Conservation (phyloP, 2,113 vertebrate genomes). For the Anarrhichthys ocellatus region DNA sequence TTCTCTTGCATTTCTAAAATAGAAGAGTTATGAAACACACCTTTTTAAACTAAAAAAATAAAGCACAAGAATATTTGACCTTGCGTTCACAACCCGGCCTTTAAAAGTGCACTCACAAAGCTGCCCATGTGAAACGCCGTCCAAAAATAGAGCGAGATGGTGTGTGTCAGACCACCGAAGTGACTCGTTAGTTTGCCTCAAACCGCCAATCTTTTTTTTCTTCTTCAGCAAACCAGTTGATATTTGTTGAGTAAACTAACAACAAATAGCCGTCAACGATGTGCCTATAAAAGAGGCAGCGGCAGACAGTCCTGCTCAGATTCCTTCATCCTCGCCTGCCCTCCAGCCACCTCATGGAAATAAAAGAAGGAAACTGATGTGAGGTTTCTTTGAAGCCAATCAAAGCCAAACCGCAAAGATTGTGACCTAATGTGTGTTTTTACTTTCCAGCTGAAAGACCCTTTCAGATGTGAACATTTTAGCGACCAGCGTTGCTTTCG, state of each 20-base stretch:
- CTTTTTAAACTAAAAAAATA: background rate
- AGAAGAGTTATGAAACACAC: background rate
- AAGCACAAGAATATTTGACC: conserved; percentile 24
- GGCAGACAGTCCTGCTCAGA: conserved; percentile 49
- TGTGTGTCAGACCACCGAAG: conserved; percentile 30
- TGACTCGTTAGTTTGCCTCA: conserved; percentile 30
- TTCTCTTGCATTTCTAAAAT: conserved; percentile 4
- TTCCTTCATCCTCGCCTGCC: conserved; percentile 56
- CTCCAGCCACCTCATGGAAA: conserved; percentile 41
- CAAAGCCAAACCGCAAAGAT: conserved; percentile 66
- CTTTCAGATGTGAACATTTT: conserved; percentile 36
- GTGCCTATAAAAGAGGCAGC: conserved; percentile 40
- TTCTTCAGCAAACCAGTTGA: conserved; percentile 34
- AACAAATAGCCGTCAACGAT: conserved; percentile 51
- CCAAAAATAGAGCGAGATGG: conserved; percentile 48
- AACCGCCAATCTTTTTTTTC: conserved; percentile 61
- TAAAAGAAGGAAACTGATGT: conserved; percentile 66
- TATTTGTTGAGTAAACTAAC: conserved; percentile 69
- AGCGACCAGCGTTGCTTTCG: conserved; percentile 19
- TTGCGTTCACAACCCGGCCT: background rate
- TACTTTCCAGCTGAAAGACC: conserved; percentile 39
- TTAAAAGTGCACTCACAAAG: conserved; percentile 39
- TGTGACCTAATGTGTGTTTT: conserved; percentile 53
- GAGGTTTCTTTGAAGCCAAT: conserved; percentile 69
- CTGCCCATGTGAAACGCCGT: conserved; percentile 23